Evolutionary conservation across 2,888 invertebrate genomes (phyloP), one percentile per base, ranked within the genome.

Genomic region (Drosophila diplacantha): DNA sequence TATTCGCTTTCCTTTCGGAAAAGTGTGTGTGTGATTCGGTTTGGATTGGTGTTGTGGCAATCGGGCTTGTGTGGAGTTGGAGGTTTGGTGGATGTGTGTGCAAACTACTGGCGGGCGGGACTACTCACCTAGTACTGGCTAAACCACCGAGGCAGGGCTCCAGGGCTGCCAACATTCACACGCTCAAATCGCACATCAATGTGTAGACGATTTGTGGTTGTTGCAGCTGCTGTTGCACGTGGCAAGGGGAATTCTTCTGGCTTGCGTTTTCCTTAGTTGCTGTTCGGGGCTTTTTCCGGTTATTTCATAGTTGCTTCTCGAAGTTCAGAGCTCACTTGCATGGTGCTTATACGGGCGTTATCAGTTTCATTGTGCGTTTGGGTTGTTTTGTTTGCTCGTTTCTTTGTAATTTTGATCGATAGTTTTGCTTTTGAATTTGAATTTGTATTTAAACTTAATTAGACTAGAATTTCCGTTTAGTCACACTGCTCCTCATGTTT

Each of bases 141-240:
- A 87, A 86, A 87, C 86, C 87, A 88, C 88, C 88, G 88, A 88
- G 88, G 88, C 88, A 88, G 77, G 83, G 80, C 88, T 88, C 88
- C 88, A 88, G 88, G 86, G 88, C 85, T 88, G 88, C 88, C 88
- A 88, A 88, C 88, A 88, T 88, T 88, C 88, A 88, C 88, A 85
- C 86, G 77, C 77, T 84, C 78, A 78, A 81, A 78, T 73, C 75
- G 74, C 80, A 82, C 85, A 86, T 85, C 66, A 75, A 80, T 71
- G 64, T 80, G 78, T 69, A 79, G 69, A 79, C 80, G 80, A 79
- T 81, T 72, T 83, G 74, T 71, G 69, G 34, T 57, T 24, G 35
- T 39, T 67, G 44, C 20, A 46, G 34, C 51, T 69, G 26, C 56
- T 50, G 41, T 63, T 61, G 64, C 64, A 50, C 61, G 64, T 63